Evolutionary conservation across 2,797 vertebrate genomes (phyloP), one percentile per base, ranked within the genome.

Genomic region (Sebastes taczanowskii): DNA sequence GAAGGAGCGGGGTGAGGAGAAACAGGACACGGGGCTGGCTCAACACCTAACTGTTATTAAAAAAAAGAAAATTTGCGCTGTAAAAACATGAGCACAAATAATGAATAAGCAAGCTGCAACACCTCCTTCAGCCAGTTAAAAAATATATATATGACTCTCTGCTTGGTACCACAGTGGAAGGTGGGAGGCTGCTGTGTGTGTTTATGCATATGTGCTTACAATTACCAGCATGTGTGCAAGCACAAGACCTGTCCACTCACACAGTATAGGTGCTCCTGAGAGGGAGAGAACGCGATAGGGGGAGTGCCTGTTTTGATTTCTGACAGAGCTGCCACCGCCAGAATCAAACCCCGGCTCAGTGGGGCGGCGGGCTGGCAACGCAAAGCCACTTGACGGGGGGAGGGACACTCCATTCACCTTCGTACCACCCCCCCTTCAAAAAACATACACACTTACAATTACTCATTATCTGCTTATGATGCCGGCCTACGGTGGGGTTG

Each of bases 361-460:
- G 96, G 92, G 97, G 94, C 87, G 93, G 95, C 95, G 92, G 95
- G 94, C 95, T 94, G 94, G 96, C 96, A 95, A 95, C 94, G 96
- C 77, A 77, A 77, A 84, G 78, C 62, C 72, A 81, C 95, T 97
- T 95, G 95, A 85, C 62, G 30, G 56, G 34, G 76, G 70, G 68
- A 81, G 70, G 27, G 34, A 75, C 67, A 30, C 53, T 49, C 95
- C 95, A 96, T 97, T 98, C 96, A 97, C 94, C 95, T 93, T 92
- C 93, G 92, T 95, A 95, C 95, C 95, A 95, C 92, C 76, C 65
- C 77, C 5, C 58, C 53, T 95, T 93, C 91, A 96, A 96, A 96
- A 97, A 96, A 95, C 96, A 96, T 95, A 96, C 96, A 97, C 96
- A 97, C 95, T 97, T 96, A 97, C 96, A 97, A 97, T 97, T 97